Conservation (phyloP, 2,113 vertebrate species). For the Delphinapterus leucas region DNA sequence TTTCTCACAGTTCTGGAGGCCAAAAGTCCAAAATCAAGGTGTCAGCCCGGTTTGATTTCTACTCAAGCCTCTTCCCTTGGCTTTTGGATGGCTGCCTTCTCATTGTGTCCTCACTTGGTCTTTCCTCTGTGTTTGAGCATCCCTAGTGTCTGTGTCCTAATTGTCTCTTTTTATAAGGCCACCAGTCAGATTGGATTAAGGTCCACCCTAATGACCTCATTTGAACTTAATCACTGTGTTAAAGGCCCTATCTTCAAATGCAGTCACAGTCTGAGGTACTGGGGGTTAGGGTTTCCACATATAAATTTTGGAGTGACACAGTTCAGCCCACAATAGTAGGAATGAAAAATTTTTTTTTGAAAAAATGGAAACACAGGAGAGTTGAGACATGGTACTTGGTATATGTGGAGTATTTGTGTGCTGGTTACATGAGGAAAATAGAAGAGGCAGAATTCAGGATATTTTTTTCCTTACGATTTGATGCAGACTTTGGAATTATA, state of each 20-base stretch:
- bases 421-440: background rate
- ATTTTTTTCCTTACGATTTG: background rate
- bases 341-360: background rate
- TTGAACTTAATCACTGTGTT: background rate
- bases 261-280: background rate
- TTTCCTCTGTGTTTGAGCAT: background rate
- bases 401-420: background rate
- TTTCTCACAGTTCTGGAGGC: background rate
- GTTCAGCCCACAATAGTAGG: background rate
- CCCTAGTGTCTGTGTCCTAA: background rate
- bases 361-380: background rate
- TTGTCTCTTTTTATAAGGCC: background rate
- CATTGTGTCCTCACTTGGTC: background rate
- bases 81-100: background rate
- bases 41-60: background rate
- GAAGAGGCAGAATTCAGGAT: background rate
- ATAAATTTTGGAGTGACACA: background rate
- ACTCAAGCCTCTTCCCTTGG: background rate
- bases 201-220: background rate
- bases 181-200: background rate
- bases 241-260: background rate
- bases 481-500: background rate
- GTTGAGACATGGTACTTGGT: background rate
- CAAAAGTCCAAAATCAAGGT: background rate
- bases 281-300: background rate